Conservation (phyloP, 2,113 vertebrate genomes). For the Ceyx cyanopectus region DNA sequence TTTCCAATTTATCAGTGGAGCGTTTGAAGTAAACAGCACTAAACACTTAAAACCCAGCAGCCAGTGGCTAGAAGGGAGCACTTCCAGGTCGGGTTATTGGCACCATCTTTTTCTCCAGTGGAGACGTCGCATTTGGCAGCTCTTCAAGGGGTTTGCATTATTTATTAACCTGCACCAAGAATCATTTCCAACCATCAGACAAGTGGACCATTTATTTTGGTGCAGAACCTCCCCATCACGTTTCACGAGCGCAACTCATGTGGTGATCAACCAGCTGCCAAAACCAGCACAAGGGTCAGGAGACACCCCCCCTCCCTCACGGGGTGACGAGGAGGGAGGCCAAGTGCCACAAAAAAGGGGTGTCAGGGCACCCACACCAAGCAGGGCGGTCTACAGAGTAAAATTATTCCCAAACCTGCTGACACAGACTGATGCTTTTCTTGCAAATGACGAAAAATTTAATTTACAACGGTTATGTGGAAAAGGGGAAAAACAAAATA, state of each 20-base stretch:
- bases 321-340: background rate
- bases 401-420: background rate
- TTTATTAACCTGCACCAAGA: constrained; percentile 64
- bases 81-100: background rate
- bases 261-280: background rate
- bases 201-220: background rate
- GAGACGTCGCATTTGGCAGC: background rate
- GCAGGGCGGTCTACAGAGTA: rapidly evolving
- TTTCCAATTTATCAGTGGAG: constrained; percentile 68
- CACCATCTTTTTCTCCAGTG: background rate
- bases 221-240: background rate
- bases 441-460: background rate
- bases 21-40: constrained; percentile 65
- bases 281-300: background rate
- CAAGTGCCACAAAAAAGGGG: rapidly evolving
- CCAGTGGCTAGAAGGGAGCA: background rate
- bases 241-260: background rate
- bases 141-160: constrained; percentile 59
- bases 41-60: constrained; percentile 54
- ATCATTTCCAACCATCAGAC: constrained; percentile 9
- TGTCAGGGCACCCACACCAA: background rate
- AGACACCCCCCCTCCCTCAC: rapidly evolving
- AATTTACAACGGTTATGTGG: background rate
- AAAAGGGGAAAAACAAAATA: background rate
- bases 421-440: background rate